A percentile compares a stretch with the other conserved stretches of the same genome.
These are phyloP conservation scores for Mesorhabditis sp. DNA, from an alignment of 2,888 invertebrate species.

Conservation along the genomic window DNA sequence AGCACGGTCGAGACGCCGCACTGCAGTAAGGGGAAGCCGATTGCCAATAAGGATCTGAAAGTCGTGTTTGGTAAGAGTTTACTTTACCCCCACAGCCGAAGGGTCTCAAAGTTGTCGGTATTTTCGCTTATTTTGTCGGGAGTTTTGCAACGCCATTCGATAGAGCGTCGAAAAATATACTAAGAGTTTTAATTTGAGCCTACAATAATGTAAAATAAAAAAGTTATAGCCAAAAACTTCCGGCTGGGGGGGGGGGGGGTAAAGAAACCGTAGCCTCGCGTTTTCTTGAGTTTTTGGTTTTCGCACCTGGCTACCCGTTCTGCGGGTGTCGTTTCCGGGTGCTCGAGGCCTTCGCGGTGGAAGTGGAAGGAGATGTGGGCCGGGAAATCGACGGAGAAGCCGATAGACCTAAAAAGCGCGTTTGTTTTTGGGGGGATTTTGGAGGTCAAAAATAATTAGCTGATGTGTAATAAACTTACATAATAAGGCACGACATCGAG, in stretches of 20 bases:
- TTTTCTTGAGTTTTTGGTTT: not conserved
- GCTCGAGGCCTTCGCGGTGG: conserved; percentile 44
- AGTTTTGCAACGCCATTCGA: no score
- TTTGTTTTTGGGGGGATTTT: no score
- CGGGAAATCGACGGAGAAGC: conserved; percentile 53
- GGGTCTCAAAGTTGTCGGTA: no score
- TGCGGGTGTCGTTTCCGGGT: conserved; percentile 31
- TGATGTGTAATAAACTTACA: conserved; percentile 15
- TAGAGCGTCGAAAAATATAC: no score
- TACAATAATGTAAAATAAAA: no score
- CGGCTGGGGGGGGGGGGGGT: no score
- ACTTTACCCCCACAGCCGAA: no score
- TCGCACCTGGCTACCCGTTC: conserved; percentile 34
- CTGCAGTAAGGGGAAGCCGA: conserved; percentile 52
- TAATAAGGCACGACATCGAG: conserved; percentile 48
- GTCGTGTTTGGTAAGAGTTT: no score
- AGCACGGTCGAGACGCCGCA: conserved; percentile 50
- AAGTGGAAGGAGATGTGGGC: conserved; percentile 55
- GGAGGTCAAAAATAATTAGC: conserved; percentile 3
- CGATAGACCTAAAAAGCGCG: conserved; percentile 34
- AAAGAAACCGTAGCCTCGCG: no score
- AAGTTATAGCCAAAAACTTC: no score
- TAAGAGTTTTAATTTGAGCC: no score
- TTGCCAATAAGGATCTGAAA: conserved; percentile 42
- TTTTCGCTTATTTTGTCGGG: no score